Conservation (phyloP, 2,888 invertebrate genomes). For the Acleris literana region DNA sequence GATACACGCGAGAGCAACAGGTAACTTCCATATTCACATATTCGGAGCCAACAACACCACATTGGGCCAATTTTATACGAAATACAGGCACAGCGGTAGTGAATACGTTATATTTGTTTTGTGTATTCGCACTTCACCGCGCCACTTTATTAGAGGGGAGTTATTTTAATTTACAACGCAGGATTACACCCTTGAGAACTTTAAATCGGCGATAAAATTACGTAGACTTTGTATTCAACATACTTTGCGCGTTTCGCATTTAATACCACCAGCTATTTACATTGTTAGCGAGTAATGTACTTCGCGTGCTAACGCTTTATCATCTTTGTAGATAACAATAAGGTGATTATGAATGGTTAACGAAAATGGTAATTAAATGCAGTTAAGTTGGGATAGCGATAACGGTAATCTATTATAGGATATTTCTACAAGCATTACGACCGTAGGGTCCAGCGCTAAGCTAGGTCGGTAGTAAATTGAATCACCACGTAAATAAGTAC, state of each 20-base stretch:
- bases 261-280: background rate
- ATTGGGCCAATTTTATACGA: too few species aligned
- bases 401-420: background rate
- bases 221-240: background rate
- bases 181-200: constrained; percentile 22
- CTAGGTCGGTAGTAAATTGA: too few species aligned
- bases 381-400: constrained; percentile 10
- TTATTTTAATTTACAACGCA: constrained; percentile 33
- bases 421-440: background rate
- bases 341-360: constrained; percentile 11
- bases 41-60: too few species aligned
- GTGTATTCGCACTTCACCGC: constrained; percentile 29
- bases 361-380: constrained; percentile 6
- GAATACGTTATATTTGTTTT: constrained; percentile 24
- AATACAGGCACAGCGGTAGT: too few species aligned
- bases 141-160: constrained; percentile 31
- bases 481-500: background rate
- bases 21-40: constrained; percentile 39
- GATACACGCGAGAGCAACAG: constrained; percentile 44
- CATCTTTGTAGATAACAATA: constrained; percentile 2
- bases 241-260: background rate
- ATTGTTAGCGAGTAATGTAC: constrained; percentile 1
- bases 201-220: constrained; percentile 18
- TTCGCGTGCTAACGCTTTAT: background rate
- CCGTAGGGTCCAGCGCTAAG: too few species aligned